Conservation (phyloP, 2,113 vertebrate genomes). For the Heterotis niloticus region DNA sequence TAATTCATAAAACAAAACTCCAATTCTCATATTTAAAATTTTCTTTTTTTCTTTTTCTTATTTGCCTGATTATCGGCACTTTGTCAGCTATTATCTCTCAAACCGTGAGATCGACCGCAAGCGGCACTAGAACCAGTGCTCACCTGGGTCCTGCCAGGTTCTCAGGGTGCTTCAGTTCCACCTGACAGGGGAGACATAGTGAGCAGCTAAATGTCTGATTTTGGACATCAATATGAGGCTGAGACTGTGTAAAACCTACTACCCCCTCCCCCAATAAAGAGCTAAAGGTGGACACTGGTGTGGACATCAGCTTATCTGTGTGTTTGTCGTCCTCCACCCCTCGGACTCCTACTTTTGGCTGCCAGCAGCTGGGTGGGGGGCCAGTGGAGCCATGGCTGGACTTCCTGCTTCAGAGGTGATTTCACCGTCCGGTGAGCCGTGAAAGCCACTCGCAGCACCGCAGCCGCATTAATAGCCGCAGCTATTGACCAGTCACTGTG, state of each 20-base stretch:
- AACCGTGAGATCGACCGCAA: background rate
- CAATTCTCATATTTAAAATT: too few relatives aligned
- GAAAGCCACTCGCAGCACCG: slow-evolving; percentile 41
- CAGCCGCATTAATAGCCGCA: slow-evolving; percentile 39
- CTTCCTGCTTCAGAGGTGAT: slow-evolving; percentile 40
- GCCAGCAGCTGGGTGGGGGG: slow-evolving; percentile 24
- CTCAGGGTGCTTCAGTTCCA: too few relatives aligned
- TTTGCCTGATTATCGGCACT: background rate
- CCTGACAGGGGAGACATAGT: too few relatives aligned
- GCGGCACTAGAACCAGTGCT: too few relatives aligned
- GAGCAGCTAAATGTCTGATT: too few relatives aligned
- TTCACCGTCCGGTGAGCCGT: slow-evolving; percentile 47
- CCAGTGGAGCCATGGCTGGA: slow-evolving; percentile 30
- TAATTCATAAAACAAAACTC: too few relatives aligned
- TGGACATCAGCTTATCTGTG: background rate
- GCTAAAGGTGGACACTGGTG: slow-evolving; percentile 19
- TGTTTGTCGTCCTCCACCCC: background rate
- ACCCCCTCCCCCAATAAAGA: background rate
- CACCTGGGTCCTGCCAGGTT: too few relatives aligned
- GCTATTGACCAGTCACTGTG: slow-evolving; percentile 36
- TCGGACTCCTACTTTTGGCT: background rate
- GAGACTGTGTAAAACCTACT: too few relatives aligned
- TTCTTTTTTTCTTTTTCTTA: background rate
- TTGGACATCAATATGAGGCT: too few relatives aligned
- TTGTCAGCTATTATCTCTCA: background rate